A percentile compares a stretch with the other conserved stretches of the same genome.
Evolutionary conservation across 2,113 vertebrate species (phyloP).

Genomic region (Campylomormyrus tamandua): DNA sequence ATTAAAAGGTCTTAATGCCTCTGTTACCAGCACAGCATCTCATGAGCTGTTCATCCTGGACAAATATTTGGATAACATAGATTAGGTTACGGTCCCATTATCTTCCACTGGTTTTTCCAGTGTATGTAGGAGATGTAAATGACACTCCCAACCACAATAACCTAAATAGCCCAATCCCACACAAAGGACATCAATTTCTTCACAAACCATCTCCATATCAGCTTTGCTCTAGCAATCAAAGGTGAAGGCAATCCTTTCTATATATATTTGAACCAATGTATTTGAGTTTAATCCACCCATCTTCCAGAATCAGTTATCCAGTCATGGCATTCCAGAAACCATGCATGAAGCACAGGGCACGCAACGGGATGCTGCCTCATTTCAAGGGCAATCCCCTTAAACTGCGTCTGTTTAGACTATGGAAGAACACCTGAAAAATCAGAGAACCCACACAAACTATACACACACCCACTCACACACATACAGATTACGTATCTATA

Average conservation of each 20-base stretch:
- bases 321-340: neutral
- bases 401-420: neutral
- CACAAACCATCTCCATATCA: neutral
- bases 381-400: neutral
- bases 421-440: neutral
- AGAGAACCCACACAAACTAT: neutral
- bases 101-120: neutral
- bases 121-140: neutral
- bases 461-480: neutral
- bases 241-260: neutral
- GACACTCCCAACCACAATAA: neutral
- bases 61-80: conserved; percentile 21
- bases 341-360: neutral
- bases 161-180: neutral
- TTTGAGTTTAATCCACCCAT: neutral
- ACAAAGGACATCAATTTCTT: neutral
- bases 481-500: neutral
- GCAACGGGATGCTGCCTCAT: neutral
- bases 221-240: neutral
- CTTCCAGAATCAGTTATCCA: neutral
- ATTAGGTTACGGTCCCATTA: neutral
- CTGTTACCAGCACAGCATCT: neutral
- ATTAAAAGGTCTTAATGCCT: neutral
- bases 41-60: neutral
- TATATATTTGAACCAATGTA: neutral